These are phyloP conservation scores for Brachyptera putata DNA, from an alignment of 2,888 invertebrate genomes.

Conservation along the genomic window DNA sequence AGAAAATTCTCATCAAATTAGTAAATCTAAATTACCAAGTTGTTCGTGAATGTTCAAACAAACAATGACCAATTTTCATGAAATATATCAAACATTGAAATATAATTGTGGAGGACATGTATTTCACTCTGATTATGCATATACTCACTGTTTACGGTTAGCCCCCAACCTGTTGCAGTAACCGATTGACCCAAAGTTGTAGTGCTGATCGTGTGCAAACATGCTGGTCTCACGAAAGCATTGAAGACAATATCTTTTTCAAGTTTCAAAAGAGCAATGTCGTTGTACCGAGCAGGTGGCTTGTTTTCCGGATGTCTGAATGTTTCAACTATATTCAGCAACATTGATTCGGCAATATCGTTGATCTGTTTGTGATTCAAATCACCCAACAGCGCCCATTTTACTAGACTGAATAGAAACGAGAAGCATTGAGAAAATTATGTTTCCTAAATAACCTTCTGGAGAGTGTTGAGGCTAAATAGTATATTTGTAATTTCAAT, in stretches of 20 bases:
- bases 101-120: too few relatives aligned
- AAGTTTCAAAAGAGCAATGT: constrained; percentile 61
- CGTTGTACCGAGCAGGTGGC: constrained; percentile 55
- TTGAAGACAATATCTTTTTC: constrained; percentile 48
- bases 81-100: too few relatives aligned
- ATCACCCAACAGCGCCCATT: constrained; percentile 52
- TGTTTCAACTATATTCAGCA: constrained; percentile 46
- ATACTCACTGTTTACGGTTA: too few relatives aligned
- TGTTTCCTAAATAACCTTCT: background rate
- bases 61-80: too few relatives aligned
- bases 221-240: constrained; percentile 58
- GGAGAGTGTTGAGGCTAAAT: too few relatives aligned
- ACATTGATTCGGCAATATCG: constrained; percentile 42
- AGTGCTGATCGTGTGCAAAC: constrained; percentile 44
- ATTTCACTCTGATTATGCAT: too few relatives aligned
- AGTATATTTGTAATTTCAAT: too few relatives aligned
- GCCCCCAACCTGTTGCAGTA: constrained; percentile 63
- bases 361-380: constrained; percentile 46
- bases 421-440: background rate
- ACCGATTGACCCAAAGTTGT: constrained; percentile 39
- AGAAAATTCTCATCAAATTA: too few relatives aligned
- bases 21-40: too few relatives aligned
- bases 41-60: too few relatives aligned
- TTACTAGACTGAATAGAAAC: constrained; percentile 40
- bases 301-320: constrained; percentile 55